Conservation (phyloP, 2,113 vertebrate genomes). For the Oryzias melastigma region DNA sequence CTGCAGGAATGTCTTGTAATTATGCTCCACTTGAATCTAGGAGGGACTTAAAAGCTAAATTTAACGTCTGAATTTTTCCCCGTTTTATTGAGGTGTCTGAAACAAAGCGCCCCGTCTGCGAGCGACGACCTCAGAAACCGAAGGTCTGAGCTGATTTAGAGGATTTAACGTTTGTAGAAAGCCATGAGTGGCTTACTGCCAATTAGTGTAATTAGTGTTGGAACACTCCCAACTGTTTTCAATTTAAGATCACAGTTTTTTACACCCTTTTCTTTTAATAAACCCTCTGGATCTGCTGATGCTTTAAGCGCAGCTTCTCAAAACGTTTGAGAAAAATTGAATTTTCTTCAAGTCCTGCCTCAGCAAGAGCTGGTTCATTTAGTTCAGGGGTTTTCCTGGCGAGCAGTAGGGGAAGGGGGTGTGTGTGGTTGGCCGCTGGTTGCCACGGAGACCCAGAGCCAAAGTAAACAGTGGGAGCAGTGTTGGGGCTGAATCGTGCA, state of each 20-base stretch:
- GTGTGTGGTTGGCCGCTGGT: slow-evolving; percentile 42
- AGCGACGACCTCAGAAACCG: background rate
- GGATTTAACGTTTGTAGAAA: background rate
- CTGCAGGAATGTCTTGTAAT: slow-evolving; percentile 36
- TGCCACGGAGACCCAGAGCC: slow-evolving; percentile 59
- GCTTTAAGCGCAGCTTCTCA: too few relatives aligned
- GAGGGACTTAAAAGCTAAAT: slow-evolving; percentile 8
- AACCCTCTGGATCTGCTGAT: too few relatives aligned
- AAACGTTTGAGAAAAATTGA: too few relatives aligned
- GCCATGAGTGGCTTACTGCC: background rate
- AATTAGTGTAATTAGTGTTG: background rate
- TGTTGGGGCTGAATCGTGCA: slow-evolving; percentile 77
- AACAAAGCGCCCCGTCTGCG: background rate
- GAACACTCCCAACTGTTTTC: background rate
- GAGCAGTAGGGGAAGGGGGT: slow-evolving; percentile 24
- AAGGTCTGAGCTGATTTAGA: background rate
- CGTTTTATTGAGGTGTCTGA: background rate
- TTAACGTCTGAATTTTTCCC: background rate
- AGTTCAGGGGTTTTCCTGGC: slow-evolving; percentile 26
- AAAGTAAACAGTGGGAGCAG: slow-evolving; percentile 78
- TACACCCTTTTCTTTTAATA: background rate
- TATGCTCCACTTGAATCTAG: slow-evolving; percentile 5
- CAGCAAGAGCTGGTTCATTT: slow-evolving; percentile 3
- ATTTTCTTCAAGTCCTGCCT: background rate
- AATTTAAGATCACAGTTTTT: background rate